Base-by-base conservation (phyloP, 2,888 invertebrate species). In the Cylindroiulus punctatus region DNA sequence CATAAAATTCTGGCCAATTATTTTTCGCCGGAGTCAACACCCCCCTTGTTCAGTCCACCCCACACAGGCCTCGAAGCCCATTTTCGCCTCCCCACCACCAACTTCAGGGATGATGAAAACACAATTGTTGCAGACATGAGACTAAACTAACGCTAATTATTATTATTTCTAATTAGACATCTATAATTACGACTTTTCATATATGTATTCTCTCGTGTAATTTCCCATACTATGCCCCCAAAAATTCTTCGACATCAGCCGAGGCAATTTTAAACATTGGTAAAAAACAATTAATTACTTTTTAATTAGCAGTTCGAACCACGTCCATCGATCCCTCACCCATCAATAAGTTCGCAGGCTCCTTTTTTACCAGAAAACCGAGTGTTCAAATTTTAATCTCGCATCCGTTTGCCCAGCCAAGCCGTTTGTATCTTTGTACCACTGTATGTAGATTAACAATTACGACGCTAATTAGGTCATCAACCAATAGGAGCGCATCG, bases 21-120 rank as follows among this genome's bases (percentile, higher is more conserved):
- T 76, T 76, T 76, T 14, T 30, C 30, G 14, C 76, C 65, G 0
- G 17, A 76, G 30, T 30, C 76, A 76, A 30, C 30, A 14, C 76
- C 76, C 76, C 76, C 17, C 30, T 76, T 83, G 40, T 83, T 40
- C n/a, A 26, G 44, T 83, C 44, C 83, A 44, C 42, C 83, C 83
- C 44, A n/a, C 44, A 26, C 47, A 30, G 42, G 84, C 3, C 47
- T 26, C 17, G 47, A 47, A 19, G 52, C 84, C 84, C 84, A 36
- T 52, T 52, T 52, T 84, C 52, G 22, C 32, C 52, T 84, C 52
- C 57, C 52, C 84, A 84, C 19, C 26, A n/a, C 26, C 26, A 42
- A 84, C 22, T 84, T 84, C 84, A 84, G 84, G 84, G 84, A 84
- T 52, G 52, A 30, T 26, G 84, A 52, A 52, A 84, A 52, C 30